These are phyloP conservation scores for Meles meles DNA, from an alignment of 2,113 vertebrate species.

Conservation along the genomic window DNA sequence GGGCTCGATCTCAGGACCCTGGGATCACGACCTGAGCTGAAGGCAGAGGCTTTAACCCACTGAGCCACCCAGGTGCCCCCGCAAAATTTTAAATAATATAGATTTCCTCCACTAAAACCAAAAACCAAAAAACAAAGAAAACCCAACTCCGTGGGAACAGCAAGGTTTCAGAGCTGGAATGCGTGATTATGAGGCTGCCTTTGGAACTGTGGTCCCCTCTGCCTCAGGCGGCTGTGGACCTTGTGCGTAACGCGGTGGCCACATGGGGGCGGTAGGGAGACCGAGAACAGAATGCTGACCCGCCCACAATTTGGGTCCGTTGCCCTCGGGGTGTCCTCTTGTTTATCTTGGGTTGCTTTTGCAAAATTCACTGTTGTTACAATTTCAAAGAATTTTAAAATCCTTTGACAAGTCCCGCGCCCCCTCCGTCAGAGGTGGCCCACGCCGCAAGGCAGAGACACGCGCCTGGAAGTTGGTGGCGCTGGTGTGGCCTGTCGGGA, in stretches of 20 bases:
- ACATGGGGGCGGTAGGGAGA: background rate
- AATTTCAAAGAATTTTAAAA: background rate
- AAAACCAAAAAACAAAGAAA: background rate
- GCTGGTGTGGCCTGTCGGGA: background rate
- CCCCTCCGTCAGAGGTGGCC: background rate
- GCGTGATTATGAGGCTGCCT: background rate
- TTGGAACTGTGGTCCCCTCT: background rate
- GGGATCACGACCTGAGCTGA: too few species aligned
- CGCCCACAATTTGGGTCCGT: fast-evolving
- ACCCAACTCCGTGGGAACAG: background rate
- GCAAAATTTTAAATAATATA: background rate
- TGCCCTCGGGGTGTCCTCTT: fast-evolving
- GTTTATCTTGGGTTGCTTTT: background rate
- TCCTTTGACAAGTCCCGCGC: background rate
- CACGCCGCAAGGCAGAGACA: background rate
- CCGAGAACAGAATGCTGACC: background rate
- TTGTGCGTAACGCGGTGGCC: background rate
- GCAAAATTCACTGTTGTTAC: background rate
- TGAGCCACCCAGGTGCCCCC: too few species aligned
- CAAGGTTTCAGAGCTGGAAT: background rate
- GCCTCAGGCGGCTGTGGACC: background rate
- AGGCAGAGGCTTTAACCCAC: too few species aligned
- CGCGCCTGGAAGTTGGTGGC: fast-evolving
- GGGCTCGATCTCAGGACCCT: too few species aligned
- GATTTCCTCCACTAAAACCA: background rate